Evolutionary conservation across 2,888 invertebrate species (phyloP), one percentile per base, ranked within the genome.

Genomic region (Metopia argyrocephala): DNA sequence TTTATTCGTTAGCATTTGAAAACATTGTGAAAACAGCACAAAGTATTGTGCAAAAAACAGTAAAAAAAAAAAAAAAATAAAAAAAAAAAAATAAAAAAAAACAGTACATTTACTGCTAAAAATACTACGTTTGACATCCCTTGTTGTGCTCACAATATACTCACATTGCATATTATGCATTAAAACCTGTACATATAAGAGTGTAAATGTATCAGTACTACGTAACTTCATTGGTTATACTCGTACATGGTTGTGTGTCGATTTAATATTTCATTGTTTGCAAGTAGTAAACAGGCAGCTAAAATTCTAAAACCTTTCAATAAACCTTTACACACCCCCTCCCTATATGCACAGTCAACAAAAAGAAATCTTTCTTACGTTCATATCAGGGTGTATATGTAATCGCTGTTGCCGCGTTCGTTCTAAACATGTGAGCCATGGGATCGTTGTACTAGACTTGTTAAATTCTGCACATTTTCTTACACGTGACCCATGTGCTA

Each of bases 361-460:
- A 38, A 2, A 38, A 38, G 4, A 38, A 38, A 15, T 38, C 38
- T 38, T 38, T 9, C 38, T 38, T 38, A 38, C 38, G 38, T 38
- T 4, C 38, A 38, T 38, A 38, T 38, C 3, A 38, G 15, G 56
- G 20, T 56, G 23, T 48, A 38, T 15, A 21, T 71, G 21, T 75
- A 66, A 66, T 56, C 70, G 66, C n/a, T n/a, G n/a, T 48, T 59
- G 69, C 46, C 31, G 80, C 80, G 76, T 75, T 69, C 74, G 78
- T 81, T 78, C 66, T 78, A 84, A 87, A 88, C 87, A 88, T 88
- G 87, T 88, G 87, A 88, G 87, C 79, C 31, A 76, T 84, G 88
- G 85, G 87, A 87, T 86, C 88, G 87, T 87, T 88, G 87, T 85
- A 88, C 87, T 87, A 86, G 84, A 78, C 75, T 79, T 74, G 46